Base-by-base conservation (phyloP, 64 coral and sea anemone genomes). In the Hydrozoanthus tunicans region DNA sequence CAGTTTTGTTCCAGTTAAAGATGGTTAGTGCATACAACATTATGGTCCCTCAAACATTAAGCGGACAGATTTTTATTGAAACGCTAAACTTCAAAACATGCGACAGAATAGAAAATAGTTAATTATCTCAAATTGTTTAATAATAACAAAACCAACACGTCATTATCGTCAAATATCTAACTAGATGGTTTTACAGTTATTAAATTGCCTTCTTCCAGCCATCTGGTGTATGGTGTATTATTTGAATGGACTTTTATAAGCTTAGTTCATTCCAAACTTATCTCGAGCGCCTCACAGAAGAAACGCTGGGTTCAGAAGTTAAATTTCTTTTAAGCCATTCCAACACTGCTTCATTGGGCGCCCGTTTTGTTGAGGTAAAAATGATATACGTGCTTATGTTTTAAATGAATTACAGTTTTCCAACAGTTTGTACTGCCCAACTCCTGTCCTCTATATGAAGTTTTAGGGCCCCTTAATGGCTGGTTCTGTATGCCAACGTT, bases 51-150 rank as follows among this genome's bases (percentile, higher is more conserved):
- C 53, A 72, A 59, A 73, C 68, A 74, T 88, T 73, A 88, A 73
- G 32, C 32, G 32, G 24, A 88, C 84, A 74, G 68, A 88, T 9
- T 74, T 88, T 74, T 73, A 88, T 88, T 73, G 84, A 88, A 86
- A 88, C 68, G 55, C 24, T 88, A 88, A 88, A 88, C 84, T 88
- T 88, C 84, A 74, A 75, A 73, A 88, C 69, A 74, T 74, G 84
- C 84, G 84, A 73, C 84, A 74, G 84, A 75, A 88, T 73, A 88
- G 84, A 58, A 74, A 88, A 88, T 59, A 88, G 84, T 88, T 88
- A 88, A 88, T 88, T 88, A 88, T 88, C 84, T 73, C 69, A 88
- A 88, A 88, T 88, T 88, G 84, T 88, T 88, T 74, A 88, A 88
- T 88, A 88, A 88, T 59, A 88, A 88, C 84, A 88, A 88, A 88